phyloP scores from a whole-genome alignment of 2,113 vertebrate species.

The Hystrix brachyura region DNA sequence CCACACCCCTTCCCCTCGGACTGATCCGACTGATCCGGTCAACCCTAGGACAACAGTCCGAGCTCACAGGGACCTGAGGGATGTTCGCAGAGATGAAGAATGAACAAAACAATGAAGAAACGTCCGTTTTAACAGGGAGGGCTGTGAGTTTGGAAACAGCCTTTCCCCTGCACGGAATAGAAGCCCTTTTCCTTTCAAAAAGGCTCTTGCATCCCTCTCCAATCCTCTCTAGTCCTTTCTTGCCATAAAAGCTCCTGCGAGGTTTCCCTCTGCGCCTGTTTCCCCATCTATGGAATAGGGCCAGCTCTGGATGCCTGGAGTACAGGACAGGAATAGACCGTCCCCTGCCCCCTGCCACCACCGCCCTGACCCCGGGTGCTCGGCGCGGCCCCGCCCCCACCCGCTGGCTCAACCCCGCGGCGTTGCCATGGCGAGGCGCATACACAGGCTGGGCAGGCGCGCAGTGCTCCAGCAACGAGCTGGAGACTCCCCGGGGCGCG shows the following conservation, averaged over 20 bases:
- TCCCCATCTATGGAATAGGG: not conserved
- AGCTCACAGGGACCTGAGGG: not conserved
- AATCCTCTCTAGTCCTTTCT: not conserved
- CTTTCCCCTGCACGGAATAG: not conserved
- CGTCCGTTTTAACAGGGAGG: not conserved
- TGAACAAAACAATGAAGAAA: not conserved
- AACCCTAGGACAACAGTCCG: not conserved
- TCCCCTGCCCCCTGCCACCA: not conserved
- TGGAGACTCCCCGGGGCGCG: conserved; percentile 58
- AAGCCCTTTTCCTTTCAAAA: not conserved
- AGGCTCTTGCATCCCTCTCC: not conserved
- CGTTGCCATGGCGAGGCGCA: conserved; percentile 71
- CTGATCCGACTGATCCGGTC: not conserved
- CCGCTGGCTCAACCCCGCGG: rapidly evolving
- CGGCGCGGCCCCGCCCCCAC: conserved; percentile 62
- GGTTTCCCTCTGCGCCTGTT: not conserved
- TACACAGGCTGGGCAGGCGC: conserved; percentile 67
- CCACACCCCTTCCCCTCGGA: no score
- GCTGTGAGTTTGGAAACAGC: not conserved
- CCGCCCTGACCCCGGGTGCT: not conserved
- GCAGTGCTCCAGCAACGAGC: not conserved
- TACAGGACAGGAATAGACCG: rapidly evolving
- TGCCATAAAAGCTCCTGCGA: not conserved
- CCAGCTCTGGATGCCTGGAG: rapidly evolving
- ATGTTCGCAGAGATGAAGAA: not conserved